Evolutionary conservation across 2,797 vertebrate species (phyloP).

Genomic region (Babyrousa celebensis): DNA sequence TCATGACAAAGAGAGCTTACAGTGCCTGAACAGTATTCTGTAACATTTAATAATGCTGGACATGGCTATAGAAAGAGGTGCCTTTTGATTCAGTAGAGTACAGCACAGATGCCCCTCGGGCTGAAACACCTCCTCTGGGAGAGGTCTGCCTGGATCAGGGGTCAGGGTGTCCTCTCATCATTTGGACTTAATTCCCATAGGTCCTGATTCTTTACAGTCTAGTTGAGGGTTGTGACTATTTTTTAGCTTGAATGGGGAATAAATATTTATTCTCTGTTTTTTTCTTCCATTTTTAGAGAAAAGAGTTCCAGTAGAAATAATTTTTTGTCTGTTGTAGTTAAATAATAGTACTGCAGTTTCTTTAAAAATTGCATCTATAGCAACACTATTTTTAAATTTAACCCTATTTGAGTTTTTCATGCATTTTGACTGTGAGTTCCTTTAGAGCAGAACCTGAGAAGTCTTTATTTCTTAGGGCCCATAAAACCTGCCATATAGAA

Average conservation of each 20-base stretch:
- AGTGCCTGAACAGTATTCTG: background rate
- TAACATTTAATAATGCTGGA: background rate
- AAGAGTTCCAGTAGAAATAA: slow-evolving; percentile 34
- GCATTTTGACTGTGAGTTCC: slow-evolving; percentile 16
- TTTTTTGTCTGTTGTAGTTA: slow-evolving; percentile 7
- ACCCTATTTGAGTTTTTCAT: slow-evolving; percentile 19
- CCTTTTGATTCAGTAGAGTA: background rate
- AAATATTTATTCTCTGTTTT: background rate
- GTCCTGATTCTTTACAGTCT: background rate
- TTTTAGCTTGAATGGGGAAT: background rate
- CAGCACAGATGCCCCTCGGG: background rate
- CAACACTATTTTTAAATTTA: slow-evolving; percentile 21
- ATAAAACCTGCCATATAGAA: background rate
- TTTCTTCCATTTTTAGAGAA: slow-evolving; percentile 16
- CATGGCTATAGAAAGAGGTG: background rate
- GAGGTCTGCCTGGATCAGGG: background rate
- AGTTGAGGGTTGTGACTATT: background rate
- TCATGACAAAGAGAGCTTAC: background rate
- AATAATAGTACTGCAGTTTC: background rate
- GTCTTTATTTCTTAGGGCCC: background rate
- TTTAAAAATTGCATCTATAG: background rate
- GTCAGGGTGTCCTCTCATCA: background rate
- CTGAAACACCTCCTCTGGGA: background rate
- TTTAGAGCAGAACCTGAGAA: slow-evolving; percentile 44
- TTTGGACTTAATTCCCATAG: background rate